These are phyloP conservation scores for Auanema sp. DNA, from an alignment of 2,888 invertebrate species.

Conservation along the genomic window DNA sequence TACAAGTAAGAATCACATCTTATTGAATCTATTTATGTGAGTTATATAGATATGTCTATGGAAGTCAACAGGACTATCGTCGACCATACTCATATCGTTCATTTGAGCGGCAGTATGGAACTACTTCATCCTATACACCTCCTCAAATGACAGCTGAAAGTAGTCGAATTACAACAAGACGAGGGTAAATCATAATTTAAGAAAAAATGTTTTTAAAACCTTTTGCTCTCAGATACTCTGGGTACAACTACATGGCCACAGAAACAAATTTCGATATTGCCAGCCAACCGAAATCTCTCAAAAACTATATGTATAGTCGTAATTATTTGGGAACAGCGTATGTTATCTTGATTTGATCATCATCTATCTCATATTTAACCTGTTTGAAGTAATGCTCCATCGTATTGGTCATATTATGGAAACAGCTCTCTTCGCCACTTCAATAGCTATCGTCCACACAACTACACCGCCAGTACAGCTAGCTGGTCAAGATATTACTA, in stretches of 20 bases:
- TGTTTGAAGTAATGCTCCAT: slow-evolving; percentile 44
- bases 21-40: too few relatives aligned
- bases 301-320: slow-evolving; percentile 33
- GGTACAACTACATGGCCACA: slow-evolving; percentile 53
- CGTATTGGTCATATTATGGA: slow-evolving; percentile 55
- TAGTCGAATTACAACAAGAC: slow-evolving; percentile 44
- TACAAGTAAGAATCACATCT: slow-evolving; percentile 50
- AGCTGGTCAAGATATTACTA: slow-evolving; percentile 39
- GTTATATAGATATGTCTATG: slow-evolving; percentile 58
- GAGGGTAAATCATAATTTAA: slow-evolving; percentile 33
- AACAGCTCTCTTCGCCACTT: slow-evolving; percentile 55
- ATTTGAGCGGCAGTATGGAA: slow-evolving; percentile 39
- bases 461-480: slow-evolving; percentile 41
- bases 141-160: slow-evolving; percentile 52
- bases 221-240: slow-evolving; percentile 43
- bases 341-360: slow-evolving; percentile 11
- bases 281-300: slow-evolving; percentile 49
- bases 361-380: neutral
- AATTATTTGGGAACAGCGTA: slow-evolving; percentile 33
- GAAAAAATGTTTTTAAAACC: neutral
- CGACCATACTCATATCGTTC: slow-evolving; percentile 59
- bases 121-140: slow-evolving; percentile 53
- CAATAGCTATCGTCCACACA: slow-evolving; percentile 60
- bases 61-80: slow-evolving; percentile 54
- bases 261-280: slow-evolving; percentile 58